These are phyloP conservation scores for Phallusia fumigata DNA, from an alignment of 23 tunicate genomes.

Conservation along the genomic window DNA sequence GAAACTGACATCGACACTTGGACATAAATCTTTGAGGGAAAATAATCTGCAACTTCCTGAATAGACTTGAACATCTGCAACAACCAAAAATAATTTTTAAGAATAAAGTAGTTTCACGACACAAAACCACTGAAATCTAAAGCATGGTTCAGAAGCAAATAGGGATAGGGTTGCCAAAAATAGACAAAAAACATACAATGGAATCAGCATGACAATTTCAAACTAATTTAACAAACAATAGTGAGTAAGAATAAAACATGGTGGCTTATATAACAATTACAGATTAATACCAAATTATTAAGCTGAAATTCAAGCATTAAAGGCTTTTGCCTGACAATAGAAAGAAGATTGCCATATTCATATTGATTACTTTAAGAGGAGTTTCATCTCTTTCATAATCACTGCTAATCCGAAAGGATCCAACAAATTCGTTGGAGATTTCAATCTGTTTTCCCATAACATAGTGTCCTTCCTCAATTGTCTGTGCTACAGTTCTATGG, in stretches of 20 bases:
- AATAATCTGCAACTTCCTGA: conserved; percentile 53
- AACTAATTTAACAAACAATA: too few relatives aligned
- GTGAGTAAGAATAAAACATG: too few relatives aligned
- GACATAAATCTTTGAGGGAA: conserved; percentile 60
- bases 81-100: conserved; percentile 6
- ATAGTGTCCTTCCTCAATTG: conserved; percentile 68
- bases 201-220: too few relatives aligned
- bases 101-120: too few relatives aligned
- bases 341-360: too few relatives aligned
- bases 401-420: conserved; percentile 32
- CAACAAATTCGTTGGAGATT: conserved; percentile 46
- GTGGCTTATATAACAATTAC: too few relatives aligned
- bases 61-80: conserved; percentile 55
- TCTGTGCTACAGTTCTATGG: conserved; percentile 44
- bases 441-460: conserved; percentile 72
- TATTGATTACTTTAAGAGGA: conserved; percentile 35
- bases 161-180: neutral
- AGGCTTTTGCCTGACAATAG: too few relatives aligned
- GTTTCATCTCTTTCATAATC: conserved; percentile 52
- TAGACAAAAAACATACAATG: neutral
- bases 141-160: neutral
- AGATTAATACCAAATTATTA: too few relatives aligned
- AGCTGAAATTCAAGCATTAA: too few relatives aligned
- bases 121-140: neutral
- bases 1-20: conserved; percentile 41